Base-by-base conservation (phyloP, 2,113 vertebrate species). In the Calonectris borealis region DNA sequence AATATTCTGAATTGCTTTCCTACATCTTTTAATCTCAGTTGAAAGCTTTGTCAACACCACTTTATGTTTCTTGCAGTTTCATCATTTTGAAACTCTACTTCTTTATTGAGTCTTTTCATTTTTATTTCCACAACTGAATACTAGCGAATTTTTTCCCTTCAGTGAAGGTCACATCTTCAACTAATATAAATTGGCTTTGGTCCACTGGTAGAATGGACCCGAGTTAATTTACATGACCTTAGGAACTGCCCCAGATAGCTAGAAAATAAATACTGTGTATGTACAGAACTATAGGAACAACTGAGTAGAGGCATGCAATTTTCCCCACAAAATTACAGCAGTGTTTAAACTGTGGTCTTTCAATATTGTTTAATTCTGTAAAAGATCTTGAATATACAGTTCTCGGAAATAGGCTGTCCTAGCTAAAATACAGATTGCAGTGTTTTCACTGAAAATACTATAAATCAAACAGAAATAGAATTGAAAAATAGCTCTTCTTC, bases 381-480 rank as follows among this genome's bases (percentile, higher is more conserved):
- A 78, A 76, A 80, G 13, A 51, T 46, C 6, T 86, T 90, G 52
- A 68, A 72, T 88, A 60, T 55, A 64, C 15, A 62, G 7, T 32
- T 79, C 26, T 57, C 6, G 1, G 54, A 88, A 83, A 89, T 12
- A 60, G 36, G 21, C 10, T 94, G 13, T 44, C 31, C 21, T 58
- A 77, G 48, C 16, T 73, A 69, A 92, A 93, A 54, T 70, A 72
- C 4, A 64, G 8, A 83, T 61, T 71, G 13, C 24, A 61, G 11
- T 73, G 55, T 73, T 89, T 93, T 60, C 12, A 36, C 4, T 69
- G 60, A 40, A 95, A 91, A 93, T 68, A 38, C 32, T 88, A 70
- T 44, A 75, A 88, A 51, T 60, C 64, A 84, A 92, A 73, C 9
- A 80, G 71, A 95, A 94, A 92, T 61, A 94, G 66, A 95, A 93